Evolutionary conservation across 2,113 vertebrate genomes (phyloP).

Genomic region (Furnarius figulus): DNA sequence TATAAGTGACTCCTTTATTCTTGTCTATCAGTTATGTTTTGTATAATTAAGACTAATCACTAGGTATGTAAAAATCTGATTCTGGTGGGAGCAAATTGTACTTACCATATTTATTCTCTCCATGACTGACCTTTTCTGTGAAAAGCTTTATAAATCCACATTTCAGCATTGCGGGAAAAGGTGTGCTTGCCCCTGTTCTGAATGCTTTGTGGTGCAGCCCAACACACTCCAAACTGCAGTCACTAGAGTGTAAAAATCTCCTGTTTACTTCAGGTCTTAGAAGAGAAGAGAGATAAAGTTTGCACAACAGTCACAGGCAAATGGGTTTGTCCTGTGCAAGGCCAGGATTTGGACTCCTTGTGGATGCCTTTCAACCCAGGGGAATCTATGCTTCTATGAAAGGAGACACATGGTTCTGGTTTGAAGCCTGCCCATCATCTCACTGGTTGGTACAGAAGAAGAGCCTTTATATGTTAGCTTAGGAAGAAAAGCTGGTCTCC

Average conservation of each 20-base stretch:
- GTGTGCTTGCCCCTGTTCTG: background rate
- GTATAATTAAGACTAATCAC: slow-evolving; percentile 40
- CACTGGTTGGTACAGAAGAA: background rate
- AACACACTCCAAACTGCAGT: background rate
- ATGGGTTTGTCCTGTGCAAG: background rate
- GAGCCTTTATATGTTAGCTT: background rate
- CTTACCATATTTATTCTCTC: slow-evolving; percentile 28
- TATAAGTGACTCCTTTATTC: background rate
- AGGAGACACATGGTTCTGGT: background rate
- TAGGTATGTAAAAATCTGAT: slow-evolving; percentile 17
- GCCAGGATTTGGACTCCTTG: background rate
- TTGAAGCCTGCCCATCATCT: background rate
- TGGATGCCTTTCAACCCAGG: background rate
- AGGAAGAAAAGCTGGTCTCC: background rate
- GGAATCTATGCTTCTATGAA: background rate
- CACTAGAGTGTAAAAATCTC: background rate
- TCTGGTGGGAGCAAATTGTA: slow-evolving; percentile 28
- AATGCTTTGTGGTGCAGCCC: background rate
- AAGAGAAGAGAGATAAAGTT: background rate
- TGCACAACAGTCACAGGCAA: background rate
- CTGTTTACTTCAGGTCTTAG: background rate
- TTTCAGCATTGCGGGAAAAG: background rate
- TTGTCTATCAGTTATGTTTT: background rate
- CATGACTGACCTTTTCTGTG: slow-evolving; percentile 31
- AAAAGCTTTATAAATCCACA: background rate